These are phyloP conservation scores for Saccostrea cuccullata DNA, from an alignment of 1,140 invertebrate genomes.

Conservation along the genomic window DNA sequence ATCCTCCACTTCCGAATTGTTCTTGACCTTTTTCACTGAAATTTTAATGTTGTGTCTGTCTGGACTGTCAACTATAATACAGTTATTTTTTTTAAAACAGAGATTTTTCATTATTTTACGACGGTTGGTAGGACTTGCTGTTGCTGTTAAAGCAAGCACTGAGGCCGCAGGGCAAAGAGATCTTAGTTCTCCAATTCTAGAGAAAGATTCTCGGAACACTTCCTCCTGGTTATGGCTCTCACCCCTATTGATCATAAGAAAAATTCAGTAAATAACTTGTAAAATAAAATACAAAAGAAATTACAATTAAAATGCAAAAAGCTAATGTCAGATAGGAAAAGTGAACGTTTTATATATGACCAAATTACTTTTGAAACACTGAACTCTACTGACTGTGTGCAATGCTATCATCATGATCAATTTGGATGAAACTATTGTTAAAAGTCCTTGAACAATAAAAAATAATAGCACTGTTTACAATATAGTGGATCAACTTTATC, in stretches of 20 bases:
- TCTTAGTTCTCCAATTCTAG: slow-evolving; percentile 32
- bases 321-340: too few relatives aligned
- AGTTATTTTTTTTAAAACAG: neutral
- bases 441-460: neutral
- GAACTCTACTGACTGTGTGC: too few relatives aligned
- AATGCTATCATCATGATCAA: too few relatives aligned
- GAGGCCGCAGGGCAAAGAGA: neutral
- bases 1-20: neutral
- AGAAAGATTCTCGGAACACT: slow-evolving; percentile 20
- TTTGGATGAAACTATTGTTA: too few relatives aligned
- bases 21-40: neutral
- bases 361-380: too few relatives aligned
- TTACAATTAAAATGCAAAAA: neutral
- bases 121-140: neutral
- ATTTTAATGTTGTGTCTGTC: slow-evolving; percentile 41
- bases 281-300: neutral
- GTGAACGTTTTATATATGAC: too few relatives aligned
- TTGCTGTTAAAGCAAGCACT: slow-evolving; percentile 34
- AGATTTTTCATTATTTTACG: slow-evolving; percentile 18
- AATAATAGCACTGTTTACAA: neutral
- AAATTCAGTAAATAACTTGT: too few relatives aligned
- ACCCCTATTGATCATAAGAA: neutral
- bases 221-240: neutral
- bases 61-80: slow-evolving; percentile 17
- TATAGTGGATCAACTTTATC: neutral